A percentile compares a stretch with the other conserved stretches of the same genome.
These are phyloP conservation scores for Pedicia rivosa DNA, from an alignment of 2,888 invertebrate genomes.

Conservation along the genomic window DNA sequence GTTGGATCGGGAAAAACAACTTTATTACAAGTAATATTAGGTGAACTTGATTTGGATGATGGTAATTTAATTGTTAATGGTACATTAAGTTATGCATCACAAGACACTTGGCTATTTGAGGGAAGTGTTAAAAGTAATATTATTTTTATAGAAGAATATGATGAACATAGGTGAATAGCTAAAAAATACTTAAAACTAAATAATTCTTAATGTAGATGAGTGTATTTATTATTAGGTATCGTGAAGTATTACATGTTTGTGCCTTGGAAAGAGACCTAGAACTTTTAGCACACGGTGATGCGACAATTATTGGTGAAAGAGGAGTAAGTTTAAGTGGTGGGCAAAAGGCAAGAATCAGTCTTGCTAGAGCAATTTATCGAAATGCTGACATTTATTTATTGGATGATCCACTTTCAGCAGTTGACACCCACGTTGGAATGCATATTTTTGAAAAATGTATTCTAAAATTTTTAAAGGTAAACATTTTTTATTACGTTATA, in stretches of 20 bases:
- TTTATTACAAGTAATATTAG: constrained; percentile 52
- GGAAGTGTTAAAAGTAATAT: constrained; percentile 84
- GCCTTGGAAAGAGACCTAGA: constrained; percentile 50
- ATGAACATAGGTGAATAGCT: constrained; percentile 35
- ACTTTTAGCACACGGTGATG: constrained; percentile 52
- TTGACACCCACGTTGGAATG: constrained; percentile 48
- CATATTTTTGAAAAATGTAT: constrained; percentile 51
- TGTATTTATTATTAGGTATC: constrained; percentile 45
- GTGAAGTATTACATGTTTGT: constrained; percentile 34
- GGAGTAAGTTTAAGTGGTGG: constrained; percentile 66
- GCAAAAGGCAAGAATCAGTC: constrained; percentile 61
- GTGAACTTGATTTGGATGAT: constrained; percentile 44
- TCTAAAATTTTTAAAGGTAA: constrained; percentile 21
- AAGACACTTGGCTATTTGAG: constrained; percentile 70
- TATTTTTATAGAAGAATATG: constrained; percentile 58
- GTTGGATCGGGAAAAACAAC: constrained; percentile 68
- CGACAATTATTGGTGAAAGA: constrained; percentile 59
- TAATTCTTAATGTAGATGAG: not conserved
- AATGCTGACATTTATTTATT: constrained; percentile 55
- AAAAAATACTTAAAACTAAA: not conserved
- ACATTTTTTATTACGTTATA: not conserved
- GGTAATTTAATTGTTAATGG: constrained; percentile 47
- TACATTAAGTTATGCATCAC: constrained; percentile 55
- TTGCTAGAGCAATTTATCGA: constrained; percentile 62
- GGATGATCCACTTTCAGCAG: constrained; percentile 56